Conservation (phyloP, 2,888 invertebrate genomes). For the Phortica okadai region DNA sequence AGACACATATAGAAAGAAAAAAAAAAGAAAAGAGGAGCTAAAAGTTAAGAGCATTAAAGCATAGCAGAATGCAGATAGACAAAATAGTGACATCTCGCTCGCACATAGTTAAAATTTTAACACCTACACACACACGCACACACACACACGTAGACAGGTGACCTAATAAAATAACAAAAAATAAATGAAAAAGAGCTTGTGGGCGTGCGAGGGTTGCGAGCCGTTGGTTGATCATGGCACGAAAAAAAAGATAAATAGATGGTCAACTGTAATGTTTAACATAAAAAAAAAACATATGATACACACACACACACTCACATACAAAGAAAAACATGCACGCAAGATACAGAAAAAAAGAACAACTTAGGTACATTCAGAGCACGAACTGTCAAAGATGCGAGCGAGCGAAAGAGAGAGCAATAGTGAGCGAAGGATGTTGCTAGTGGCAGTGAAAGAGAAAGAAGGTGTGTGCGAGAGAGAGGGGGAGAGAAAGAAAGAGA, state of each 20-base stretch:
- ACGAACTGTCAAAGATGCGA: constrained; percentile 1
- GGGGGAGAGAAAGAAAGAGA: too few species aligned
- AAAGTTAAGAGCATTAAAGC: not conserved
- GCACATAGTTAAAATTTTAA: not conserved
- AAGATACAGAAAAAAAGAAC: not conserved
- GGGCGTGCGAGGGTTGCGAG: constrained; percentile 9
- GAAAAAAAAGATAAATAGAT: not conserved
- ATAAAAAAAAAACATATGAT: too few species aligned
- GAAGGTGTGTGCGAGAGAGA: not conserved
- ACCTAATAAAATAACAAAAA: not conserved
- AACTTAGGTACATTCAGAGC: not conserved
- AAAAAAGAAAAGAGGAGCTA: not conserved
- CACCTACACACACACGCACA: not conserved
- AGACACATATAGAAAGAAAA: not conserved
- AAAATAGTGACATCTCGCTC: not conserved
- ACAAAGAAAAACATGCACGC: too few species aligned
- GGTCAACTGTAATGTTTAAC: not conserved
- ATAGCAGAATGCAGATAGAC: not conserved
- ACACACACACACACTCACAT: too few species aligned
- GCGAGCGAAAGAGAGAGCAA: not conserved
- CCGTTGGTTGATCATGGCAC: not conserved
- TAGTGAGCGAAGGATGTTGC: not conserved
- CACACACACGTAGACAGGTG: not conserved
- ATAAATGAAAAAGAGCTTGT: not conserved
- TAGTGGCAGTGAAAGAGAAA: not conserved